phyloP scores from a whole-genome alignment of 1,140 invertebrate species.

The Aphis craccivora region DNA sequence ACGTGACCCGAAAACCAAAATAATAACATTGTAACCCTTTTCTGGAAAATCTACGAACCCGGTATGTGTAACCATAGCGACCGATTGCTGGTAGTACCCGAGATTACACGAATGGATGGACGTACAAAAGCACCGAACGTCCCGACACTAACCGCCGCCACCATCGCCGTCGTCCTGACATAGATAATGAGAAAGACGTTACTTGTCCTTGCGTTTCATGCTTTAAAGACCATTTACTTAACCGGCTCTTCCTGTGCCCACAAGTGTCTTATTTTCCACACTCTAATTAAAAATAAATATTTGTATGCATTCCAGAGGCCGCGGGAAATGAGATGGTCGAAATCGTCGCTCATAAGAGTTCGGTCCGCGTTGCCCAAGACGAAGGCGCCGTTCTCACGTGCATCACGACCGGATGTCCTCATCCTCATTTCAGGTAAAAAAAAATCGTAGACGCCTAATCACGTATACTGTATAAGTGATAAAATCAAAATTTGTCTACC shows the following conservation, averaged over 20 bases:
- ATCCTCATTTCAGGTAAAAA: slow-evolving; percentile 78
- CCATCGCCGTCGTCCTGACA: too few relatives aligned
- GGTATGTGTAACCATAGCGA: slow-evolving; percentile 38
- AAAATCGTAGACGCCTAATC: slow-evolving; percentile 55
- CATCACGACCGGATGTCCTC: slow-evolving; percentile 76
- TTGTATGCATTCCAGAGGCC: slow-evolving; percentile 67
- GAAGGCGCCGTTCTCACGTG: slow-evolving; percentile 78
- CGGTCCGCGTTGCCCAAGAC: slow-evolving; percentile 75
- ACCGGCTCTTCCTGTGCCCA: not conserved
- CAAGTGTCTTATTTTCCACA: not conserved
- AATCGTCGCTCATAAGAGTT: slow-evolving; percentile 74
- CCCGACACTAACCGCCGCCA: slow-evolving; percentile 6
- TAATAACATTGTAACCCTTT: slow-evolving; percentile 56
- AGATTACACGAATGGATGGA: slow-evolving; percentile 35
- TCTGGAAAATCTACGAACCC: slow-evolving; percentile 7
- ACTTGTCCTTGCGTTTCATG: slow-evolving; percentile 2
- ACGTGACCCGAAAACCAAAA: slow-evolving; percentile 56
- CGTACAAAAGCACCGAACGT: slow-evolving; percentile 33
- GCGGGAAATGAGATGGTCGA: slow-evolving; percentile 73
- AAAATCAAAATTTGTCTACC: not conserved
- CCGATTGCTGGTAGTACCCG: slow-evolving; percentile 2
- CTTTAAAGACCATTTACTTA: not conserved
- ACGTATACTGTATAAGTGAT: too few relatives aligned
- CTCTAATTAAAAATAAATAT: slow-evolving; percentile 18
- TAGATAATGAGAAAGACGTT: slow-evolving; percentile 45